phyloP scores from a whole-genome alignment of 2,797 vertebrate genomes.

The Scleropages formosus region DNA sequence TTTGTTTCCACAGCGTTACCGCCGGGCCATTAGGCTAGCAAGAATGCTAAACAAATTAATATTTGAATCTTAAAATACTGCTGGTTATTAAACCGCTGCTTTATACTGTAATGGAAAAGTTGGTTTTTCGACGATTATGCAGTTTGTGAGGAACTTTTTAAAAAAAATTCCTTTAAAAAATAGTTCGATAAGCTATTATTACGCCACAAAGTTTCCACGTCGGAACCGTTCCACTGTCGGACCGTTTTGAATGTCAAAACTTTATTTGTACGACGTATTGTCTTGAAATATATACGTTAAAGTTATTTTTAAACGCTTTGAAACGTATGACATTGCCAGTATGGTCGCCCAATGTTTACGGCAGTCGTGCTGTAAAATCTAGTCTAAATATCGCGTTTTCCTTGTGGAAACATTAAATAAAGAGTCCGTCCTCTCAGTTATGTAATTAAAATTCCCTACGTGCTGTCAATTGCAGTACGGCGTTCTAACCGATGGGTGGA shows the following conservation, averaged over 20 bases:
- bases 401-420: conserved; percentile 1
- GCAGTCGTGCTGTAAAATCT: no score
- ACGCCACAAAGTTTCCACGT: conserved; percentile 43
- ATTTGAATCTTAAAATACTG: neutral
- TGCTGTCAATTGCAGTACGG: no score
- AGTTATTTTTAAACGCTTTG: neutral
- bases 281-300: neutral
- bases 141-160: neutral
- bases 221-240: conserved; percentile 39
- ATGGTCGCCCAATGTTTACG: neutral
- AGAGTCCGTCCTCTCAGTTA: no score
- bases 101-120: neutral
- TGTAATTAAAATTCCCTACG: no score
- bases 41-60: neutral
- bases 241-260: conserved; percentile 24
- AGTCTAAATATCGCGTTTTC: neutral
- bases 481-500: no score
- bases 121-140: neutral
- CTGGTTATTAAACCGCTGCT: neutral
- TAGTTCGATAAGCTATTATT: neutral
- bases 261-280: conserved; percentile 5
- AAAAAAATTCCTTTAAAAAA: neutral
- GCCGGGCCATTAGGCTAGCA: neutral
- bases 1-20: neutral
- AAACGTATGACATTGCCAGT: neutral